Percentiles rank a stretch among this genome's conserved stretches.
Conservation (phyloP, 1,140 invertebrate species). For the Drosophila tristis region DNA sequence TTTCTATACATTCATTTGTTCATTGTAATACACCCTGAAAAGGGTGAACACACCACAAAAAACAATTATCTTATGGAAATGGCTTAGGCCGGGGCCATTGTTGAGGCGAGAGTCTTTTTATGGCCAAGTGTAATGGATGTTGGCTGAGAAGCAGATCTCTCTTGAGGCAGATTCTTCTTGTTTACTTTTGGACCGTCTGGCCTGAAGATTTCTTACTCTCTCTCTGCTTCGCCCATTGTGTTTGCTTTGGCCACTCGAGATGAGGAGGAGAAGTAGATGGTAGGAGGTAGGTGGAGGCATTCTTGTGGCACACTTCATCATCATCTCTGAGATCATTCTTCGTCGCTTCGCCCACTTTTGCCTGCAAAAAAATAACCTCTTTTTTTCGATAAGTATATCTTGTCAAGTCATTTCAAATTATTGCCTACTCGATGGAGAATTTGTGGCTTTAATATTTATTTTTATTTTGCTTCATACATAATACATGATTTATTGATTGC, state of each 20-base stretch:
- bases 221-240: constrained; percentile 10
- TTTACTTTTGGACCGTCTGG: constrained; percentile 38
- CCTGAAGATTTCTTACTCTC: constrained; percentile 40
- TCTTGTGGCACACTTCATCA: constrained; percentile 16
- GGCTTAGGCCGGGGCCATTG: constrained; percentile 33
- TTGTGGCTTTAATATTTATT: constrained; percentile 37
- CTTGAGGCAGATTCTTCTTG: constrained; percentile 33
- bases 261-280: too few species aligned
- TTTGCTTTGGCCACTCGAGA: constrained; percentile 12
- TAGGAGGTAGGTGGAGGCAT: constrained; percentile 10
- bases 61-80: constrained; percentile 53
- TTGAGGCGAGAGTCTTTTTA: constrained; percentile 28
- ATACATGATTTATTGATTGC: constrained; percentile 9
- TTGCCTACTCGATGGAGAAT: constrained; percentile 45
- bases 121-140: constrained; percentile 42
- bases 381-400: constrained; percentile 38
- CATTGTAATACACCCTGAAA: not conserved
- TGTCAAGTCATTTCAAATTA: constrained; percentile 57
- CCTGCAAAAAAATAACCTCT: constrained; percentile 29
- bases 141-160: constrained; percentile 29
- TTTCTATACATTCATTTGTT: too few species aligned
- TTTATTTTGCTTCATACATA: constrained; percentile 13
- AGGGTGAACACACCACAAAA: not conserved
- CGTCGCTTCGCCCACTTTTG: constrained; percentile 26
- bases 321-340: constrained; percentile 7